Base-by-base conservation (phyloP, 2,113 vertebrate species). In the Chauna torquata region DNA sequence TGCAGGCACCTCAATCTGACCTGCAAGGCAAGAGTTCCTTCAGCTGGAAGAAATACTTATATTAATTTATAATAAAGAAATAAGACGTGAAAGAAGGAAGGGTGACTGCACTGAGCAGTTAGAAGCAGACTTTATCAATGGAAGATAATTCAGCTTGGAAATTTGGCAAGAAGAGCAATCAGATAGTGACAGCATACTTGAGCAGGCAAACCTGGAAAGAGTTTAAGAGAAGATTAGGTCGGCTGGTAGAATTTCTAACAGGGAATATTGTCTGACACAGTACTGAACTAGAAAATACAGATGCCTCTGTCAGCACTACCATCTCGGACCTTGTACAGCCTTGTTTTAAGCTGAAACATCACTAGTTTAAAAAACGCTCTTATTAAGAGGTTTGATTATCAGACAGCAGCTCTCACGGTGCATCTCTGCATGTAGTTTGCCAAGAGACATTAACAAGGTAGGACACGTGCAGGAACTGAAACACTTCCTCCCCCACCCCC, bases 101-200 rank as follows among this genome's bases (percentile, higher is more conserved):
- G 55, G 70, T 30, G 81, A 82, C 32, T 1, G 83, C 58, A 79
- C 54, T 1, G n/a, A 87, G 78, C 89, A 91, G 81, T 47, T 27
- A 82, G 34, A 92, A 95, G 58, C 14, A 42, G 45, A 70, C 84
- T 96, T 91, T 23, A 91, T 95, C 94, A 96, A 95, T 49, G 62
- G 84, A 32, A 91, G 82, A 90, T 28, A 91, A 90, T 90, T 83
- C 82, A 96, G 62, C 70, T 86, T 47, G 82, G 92, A 97, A 95
- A 96, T 96, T 88, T 96, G 93, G 92, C 94, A 97, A 89, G 75
- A 88, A 87, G 28, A 96, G 79, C 81, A 66, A 97, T 93, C 91
- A 86, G 91, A 96, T 79, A 97, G 91, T 15, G 1, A 92, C 77
- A 94, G 95, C 92, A 94, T 34, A 85, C 69, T 76, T 23, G 44